Evolutionary conservation across 2,113 vertebrate genomes (phyloP).

Genomic region (Sciurus niger): DNA sequence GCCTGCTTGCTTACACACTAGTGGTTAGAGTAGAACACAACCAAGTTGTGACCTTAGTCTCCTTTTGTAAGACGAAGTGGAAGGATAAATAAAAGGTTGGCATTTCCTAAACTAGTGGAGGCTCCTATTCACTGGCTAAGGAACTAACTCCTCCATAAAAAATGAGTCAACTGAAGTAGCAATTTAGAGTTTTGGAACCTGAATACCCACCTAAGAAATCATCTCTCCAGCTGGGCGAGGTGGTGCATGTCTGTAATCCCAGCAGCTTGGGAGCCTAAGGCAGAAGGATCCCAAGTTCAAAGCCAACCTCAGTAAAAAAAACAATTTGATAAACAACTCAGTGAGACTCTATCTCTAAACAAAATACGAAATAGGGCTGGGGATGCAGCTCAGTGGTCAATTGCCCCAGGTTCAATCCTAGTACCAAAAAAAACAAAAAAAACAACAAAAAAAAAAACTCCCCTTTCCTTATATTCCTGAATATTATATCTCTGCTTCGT

Average conservation of each 20-base stretch:
- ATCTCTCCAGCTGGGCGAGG: too few relatives aligned
- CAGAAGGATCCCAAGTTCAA: too few relatives aligned
- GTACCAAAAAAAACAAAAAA: too few relatives aligned
- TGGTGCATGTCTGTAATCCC: too few relatives aligned
- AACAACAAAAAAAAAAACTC: background rate
- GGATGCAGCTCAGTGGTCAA: too few relatives aligned
- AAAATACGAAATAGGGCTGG: too few relatives aligned
- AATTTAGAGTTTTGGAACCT: background rate
- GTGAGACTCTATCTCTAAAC: too few relatives aligned
- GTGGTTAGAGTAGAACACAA: background rate
- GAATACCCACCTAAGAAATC: background rate
- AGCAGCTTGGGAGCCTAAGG: too few relatives aligned
- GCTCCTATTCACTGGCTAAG: background rate
- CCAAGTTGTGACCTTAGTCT: background rate
- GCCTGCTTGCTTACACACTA: background rate
- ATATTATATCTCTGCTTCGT: background rate
- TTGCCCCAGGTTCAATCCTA: too few relatives aligned
- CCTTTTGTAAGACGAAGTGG: conserved; percentile 30
- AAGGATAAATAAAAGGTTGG: background rate
- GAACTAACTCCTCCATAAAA: conserved; percentile 9
- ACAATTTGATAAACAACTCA: too few relatives aligned
- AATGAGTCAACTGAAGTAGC: background rate
- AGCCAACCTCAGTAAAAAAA: too few relatives aligned
- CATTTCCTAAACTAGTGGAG: conserved; percentile 12
- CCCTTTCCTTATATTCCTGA: background rate